phyloP scores from a whole-genome alignment of 2,888 invertebrate species.

The Drosophila aldrichi region DNA sequence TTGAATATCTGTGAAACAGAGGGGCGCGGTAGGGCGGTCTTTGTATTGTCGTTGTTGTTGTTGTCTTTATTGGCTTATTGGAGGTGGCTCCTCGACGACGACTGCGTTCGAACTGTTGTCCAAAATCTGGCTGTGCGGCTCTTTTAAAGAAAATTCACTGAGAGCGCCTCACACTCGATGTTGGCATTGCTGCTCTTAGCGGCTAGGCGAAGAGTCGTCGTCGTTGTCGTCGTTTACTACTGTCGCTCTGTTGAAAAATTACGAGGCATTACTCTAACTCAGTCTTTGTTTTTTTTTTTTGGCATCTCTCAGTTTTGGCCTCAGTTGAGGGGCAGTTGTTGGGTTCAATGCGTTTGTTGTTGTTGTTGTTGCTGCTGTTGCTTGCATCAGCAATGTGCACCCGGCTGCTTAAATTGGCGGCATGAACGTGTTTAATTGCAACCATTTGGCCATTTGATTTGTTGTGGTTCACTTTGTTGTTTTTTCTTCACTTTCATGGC shows the following conservation, averaged over 20 bases:
- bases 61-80: constrained; percentile 16
- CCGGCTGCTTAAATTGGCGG: constrained; percentile 55
- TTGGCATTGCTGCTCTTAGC: constrained; percentile 59
- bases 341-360: constrained; percentile 67
- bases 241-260: constrained; percentile 43
- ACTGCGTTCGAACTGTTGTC: constrained; percentile 78
- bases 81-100: constrained; percentile 71
- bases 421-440: constrained; percentile 58
- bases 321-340: constrained; percentile 30
- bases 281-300: constrained; percentile 22
- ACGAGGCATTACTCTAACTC: constrained; percentile 27
- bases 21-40: constrained; percentile 2
- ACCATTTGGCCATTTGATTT: constrained; percentile 33
- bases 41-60: background rate
- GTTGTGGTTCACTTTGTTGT: constrained; percentile 15
- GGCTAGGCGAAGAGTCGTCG: constrained; percentile 41
- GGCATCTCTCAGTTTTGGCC: constrained; percentile 40
- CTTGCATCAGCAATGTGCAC: constrained; percentile 57
- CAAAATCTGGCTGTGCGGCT: constrained; percentile 52
- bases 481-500: constrained; percentile 33
- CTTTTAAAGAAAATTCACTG: constrained; percentile 81
- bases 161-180: constrained; percentile 45
- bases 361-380: background rate
- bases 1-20: background rate
- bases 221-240: background rate